phyloP scores from a whole-genome alignment of 1,140 invertebrate species.

The Drosophila mayri region DNA sequence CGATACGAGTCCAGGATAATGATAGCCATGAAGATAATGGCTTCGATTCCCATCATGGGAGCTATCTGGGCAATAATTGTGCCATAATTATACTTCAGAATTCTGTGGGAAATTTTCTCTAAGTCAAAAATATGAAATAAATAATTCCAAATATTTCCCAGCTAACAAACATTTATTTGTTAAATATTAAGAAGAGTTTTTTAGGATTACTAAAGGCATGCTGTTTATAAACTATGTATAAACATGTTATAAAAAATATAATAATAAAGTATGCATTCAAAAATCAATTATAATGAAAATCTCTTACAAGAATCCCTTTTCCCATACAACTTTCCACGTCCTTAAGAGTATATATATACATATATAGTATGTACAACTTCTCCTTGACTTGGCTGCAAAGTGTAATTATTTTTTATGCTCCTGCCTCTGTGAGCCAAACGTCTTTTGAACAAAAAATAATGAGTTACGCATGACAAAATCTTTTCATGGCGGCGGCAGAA shows the following conservation, averaged over 20 bases:
- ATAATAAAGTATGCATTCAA: not conserved
- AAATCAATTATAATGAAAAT: not conserved
- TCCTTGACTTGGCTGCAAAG: slow-evolving; percentile 27
- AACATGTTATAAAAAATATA: too few relatives aligned
- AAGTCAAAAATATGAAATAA: not conserved
- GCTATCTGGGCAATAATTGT: slow-evolving; percentile 24
- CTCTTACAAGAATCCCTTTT: not conserved
- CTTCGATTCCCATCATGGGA: slow-evolving; percentile 14
- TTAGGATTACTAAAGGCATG: too few relatives aligned
- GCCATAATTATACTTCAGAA: slow-evolving; percentile 34
- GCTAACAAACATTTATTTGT: too few relatives aligned
- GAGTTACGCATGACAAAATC: slow-evolving; percentile 84
- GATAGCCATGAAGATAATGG: slow-evolving; percentile 44
- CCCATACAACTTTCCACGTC: not conserved
- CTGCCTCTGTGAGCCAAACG: slow-evolving; percentile 76
- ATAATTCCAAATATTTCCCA: too few relatives aligned
- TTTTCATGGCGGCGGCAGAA: slow-evolving; percentile 68
- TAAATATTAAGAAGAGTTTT: not conserved
- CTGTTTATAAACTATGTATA: too few relatives aligned
- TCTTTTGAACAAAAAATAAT: slow-evolving; percentile 79
- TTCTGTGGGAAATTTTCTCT: not conserved
- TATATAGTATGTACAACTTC: slow-evolving; percentile 1
- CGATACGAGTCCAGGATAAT: slow-evolving; percentile 60
- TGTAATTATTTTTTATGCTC: slow-evolving; percentile 72
- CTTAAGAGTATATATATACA: not conserved